Base-by-base conservation (phyloP, 1,140 invertebrate species). In the Coenobita brevimanus region DNA sequence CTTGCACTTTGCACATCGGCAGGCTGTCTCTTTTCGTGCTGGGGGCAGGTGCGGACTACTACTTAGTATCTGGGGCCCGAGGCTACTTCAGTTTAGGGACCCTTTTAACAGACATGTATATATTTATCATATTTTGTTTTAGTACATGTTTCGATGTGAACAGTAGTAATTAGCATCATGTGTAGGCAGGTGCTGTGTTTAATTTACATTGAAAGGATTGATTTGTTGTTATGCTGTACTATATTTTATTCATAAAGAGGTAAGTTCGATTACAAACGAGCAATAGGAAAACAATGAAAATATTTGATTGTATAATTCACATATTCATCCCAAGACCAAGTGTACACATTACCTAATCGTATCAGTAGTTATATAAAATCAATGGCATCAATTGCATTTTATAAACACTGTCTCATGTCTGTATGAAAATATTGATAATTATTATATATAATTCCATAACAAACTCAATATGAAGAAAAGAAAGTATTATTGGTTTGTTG, bases 161-260 rank as follows among this genome's bases (percentile, higher is more conserved):
- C 17, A 15, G 13, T 71, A n/a, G 54, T 57, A 57, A 57, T 57
- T 57, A 57, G 54, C 54, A n/a, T 57, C 54, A 57, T 57, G 54
- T 57, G 54, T 57, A n/a, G 54, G 54, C 54, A 57, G 54, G 54
- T 57, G 54, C n/a, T n/a, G n/a, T 57, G 54, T 57, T 57, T 57
- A 57, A 57, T 57, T 57, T 57, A 57, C n/a, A 57, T 57, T 57
- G 54, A 57, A 57, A 57, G 54, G 54, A 57, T 57, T 57, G 13
- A 57, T 57, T 57, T 57, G 54, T 57, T 57, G 54, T 57, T 57
- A 57, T 57, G n/a, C n/a, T 57, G 54, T 57, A 57, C n/a, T 57
- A 10, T 57, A 57, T 13, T 57, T 57, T 57, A 57, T 13, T 57
- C 54, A 13, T 57, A 57, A 57, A 57, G 54, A 57, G n/a, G 54